These are phyloP conservation scores for Ciona savignyi DNA, from an alignment of 23 tunicate genomes.

Conservation along the genomic window DNA sequence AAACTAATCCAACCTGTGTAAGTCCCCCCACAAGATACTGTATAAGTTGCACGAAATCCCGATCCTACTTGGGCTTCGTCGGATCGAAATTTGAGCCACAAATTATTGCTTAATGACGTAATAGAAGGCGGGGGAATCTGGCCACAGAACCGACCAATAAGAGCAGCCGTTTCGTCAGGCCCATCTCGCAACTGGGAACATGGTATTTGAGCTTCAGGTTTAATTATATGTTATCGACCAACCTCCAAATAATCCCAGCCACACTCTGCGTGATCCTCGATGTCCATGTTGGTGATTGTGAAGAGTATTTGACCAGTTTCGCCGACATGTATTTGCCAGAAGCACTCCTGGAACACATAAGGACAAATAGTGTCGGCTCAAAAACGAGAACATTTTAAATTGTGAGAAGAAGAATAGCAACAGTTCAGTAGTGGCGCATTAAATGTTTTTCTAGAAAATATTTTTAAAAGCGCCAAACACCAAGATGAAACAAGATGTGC, in stretches of 20 bases:
- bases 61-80: constrained; percentile 63
- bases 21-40: constrained; percentile 92
- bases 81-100: constrained; percentile 74
- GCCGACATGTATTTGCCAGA: constrained; percentile 83
- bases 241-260: constrained; percentile 80
- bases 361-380: too few species aligned
- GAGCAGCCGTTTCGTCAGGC: constrained; percentile 62
- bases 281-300: constrained; percentile 72
- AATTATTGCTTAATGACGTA: constrained; percentile 59
- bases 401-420: too few species aligned
- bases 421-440: too few species aligned
- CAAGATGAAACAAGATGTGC: too few species aligned
- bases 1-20: constrained; percentile 44
- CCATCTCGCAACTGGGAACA: constrained; percentile 68
- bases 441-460: too few species aligned
- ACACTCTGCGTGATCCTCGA: constrained; percentile 60
- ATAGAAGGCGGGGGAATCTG: constrained; percentile 45
- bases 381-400: too few species aligned
- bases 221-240: background rate
- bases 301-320: constrained; percentile 52
- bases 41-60: constrained; percentile 83
- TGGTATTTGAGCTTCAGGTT: too few species aligned
- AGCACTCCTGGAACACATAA: constrained; percentile 98
- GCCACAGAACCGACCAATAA: constrained; percentile 79
- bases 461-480: too few species aligned